These are phyloP conservation scores for Drosophila nebulosa DNA, from an alignment of 1,140 invertebrate genomes.

Conservation along the genomic window DNA sequence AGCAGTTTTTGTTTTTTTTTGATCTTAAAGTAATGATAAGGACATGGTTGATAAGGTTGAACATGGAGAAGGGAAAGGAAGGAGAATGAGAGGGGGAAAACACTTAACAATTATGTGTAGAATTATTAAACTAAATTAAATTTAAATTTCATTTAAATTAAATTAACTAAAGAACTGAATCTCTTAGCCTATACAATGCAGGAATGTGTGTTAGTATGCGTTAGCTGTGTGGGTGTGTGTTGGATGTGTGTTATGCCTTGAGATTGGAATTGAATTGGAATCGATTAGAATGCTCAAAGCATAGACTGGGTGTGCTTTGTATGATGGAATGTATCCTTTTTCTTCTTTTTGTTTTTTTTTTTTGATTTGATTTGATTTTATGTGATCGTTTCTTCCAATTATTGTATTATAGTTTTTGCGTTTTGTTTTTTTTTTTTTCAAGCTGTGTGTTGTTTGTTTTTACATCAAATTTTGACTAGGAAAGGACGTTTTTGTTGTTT, in stretches of 20 bases:
- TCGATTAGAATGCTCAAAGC: constrained; percentile 57
- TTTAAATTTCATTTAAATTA: constrained; percentile 79
- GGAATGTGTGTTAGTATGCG: constrained; percentile 51
- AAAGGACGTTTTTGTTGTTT: constrained; percentile 67
- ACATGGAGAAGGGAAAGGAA: neutral
- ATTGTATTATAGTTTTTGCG: neutral
- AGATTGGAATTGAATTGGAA: constrained; percentile 15
- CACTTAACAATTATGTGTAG: constrained; percentile 57
- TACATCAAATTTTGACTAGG: constrained; percentile 80
- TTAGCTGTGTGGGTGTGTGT: neutral
- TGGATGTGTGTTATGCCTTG: neutral
- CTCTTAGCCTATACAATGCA: constrained; percentile 63
- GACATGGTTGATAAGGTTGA: neutral
- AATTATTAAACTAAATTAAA: constrained; percentile 74
- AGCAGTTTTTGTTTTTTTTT: constrained; percentile 35
- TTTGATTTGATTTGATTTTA: neutral
- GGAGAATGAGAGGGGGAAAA: constrained; percentile 30
- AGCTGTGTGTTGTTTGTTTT: constrained; percentile 29
- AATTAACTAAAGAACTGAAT: constrained; percentile 69
- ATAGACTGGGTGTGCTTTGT: constrained; percentile 40
- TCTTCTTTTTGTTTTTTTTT: neutral
- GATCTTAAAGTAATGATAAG: constrained; percentile 31
- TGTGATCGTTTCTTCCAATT: neutral
- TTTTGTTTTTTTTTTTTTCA: neutral
- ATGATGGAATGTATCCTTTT: constrained; percentile 23